Conservation (phyloP, 2,113 vertebrate genomes). For the Calyptomena viridis region DNA sequence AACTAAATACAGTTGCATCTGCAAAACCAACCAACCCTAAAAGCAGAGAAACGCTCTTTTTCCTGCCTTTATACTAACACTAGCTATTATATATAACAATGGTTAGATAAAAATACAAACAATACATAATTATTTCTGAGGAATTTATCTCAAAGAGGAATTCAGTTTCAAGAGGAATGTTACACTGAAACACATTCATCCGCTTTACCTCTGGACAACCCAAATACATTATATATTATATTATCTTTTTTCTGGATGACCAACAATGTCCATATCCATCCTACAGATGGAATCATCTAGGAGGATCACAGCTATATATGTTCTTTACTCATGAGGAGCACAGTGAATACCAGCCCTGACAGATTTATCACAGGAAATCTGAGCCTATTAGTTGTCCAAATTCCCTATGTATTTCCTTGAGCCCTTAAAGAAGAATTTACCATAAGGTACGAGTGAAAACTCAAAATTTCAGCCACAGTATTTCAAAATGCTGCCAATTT, state of each 20-base stretch:
- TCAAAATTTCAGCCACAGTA: not conserved
- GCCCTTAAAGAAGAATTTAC: not conserved
- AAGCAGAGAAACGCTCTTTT: not conserved
- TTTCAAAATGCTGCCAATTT: not conserved
- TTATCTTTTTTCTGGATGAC: not conserved
- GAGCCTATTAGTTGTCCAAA: not conserved
- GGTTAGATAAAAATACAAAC: conserved; percentile 3
- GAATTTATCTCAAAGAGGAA: not conserved
- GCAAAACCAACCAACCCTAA: not conserved
- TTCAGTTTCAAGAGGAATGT: not conserved
- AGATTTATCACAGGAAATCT: not conserved
- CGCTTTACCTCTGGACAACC: not conserved
- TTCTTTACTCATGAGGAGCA: not conserved
- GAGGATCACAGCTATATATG: not conserved
- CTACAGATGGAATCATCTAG: not conserved
- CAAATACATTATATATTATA: not conserved
- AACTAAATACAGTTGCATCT: not conserved
- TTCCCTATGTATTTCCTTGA: not conserved
- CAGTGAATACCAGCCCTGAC: not conserved
- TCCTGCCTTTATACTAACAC: not conserved
- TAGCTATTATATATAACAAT: not conserved
- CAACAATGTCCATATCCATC: not conserved
- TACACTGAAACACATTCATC: not conserved
- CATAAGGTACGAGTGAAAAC: not conserved
- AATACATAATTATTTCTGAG: not conserved